These are phyloP conservation scores for Brachylomia viminalis DNA, from an alignment of 2,888 invertebrate species.

Conservation along the genomic window DNA sequence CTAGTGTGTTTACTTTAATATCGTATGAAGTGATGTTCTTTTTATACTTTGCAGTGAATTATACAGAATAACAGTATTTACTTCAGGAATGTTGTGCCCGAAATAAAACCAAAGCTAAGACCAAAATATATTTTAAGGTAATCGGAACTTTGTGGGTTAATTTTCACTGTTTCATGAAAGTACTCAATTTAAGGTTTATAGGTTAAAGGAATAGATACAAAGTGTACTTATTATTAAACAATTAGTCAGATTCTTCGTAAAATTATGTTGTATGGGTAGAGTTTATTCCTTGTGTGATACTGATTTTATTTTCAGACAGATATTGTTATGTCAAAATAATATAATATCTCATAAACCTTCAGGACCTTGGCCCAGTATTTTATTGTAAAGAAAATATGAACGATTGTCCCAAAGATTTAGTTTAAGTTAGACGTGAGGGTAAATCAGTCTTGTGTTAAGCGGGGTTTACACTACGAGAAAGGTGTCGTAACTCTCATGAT, in stretches of 20 bases:
- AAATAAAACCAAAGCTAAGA: background rate
- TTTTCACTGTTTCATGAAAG: background rate
- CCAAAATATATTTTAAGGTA: constrained; percentile 3
- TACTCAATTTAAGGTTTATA: background rate
- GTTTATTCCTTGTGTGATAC: constrained; percentile 13
- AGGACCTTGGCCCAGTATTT: background rate
- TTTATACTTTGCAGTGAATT: background rate
- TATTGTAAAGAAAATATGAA: constrained; percentile 1
- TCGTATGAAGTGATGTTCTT: background rate
- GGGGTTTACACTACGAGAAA: constrained; percentile 13
- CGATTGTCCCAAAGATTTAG: constrained; percentile 49
- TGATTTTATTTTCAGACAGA: background rate
- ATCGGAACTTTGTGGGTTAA: background rate
- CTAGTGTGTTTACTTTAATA: background rate
- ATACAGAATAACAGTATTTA: background rate
- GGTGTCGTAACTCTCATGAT: background rate
- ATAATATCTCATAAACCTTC: background rate
- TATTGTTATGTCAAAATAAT: background rate
- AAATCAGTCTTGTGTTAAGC: background rate
- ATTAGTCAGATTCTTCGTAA: background rate
- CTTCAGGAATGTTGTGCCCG: background rate
- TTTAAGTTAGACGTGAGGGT: constrained; percentile 17
- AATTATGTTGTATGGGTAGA: background rate
- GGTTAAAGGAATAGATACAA: background rate
- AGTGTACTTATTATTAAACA: background rate